Conservation (phyloP, 2,888 invertebrate species). For the Bellardia bayeri region DNA sequence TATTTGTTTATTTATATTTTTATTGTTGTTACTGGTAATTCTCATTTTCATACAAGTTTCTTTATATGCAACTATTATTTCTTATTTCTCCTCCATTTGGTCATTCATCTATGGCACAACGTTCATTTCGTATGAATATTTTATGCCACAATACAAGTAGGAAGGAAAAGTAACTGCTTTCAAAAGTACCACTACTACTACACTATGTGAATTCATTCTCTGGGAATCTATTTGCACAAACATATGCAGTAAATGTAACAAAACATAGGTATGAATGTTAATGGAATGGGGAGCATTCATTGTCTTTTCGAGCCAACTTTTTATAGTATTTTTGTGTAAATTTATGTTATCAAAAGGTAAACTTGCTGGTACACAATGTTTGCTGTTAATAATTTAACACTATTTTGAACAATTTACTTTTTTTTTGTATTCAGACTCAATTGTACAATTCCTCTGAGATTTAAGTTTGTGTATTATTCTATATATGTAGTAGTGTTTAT, state of each 20-base stretch:
- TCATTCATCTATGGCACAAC: conserved; percentile 64
- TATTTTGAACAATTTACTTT: conserved; percentile 2
- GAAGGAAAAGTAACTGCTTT: background rate
- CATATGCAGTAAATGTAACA: background rate
- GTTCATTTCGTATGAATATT: conserved; percentile 68
- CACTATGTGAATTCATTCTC: conserved; percentile 1
- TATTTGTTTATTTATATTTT: conserved; percentile 37
- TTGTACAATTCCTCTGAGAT: conserved; percentile 4
- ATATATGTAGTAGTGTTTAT: too few relatives aligned
- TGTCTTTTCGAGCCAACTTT: conserved; percentile 15
- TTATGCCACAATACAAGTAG: conserved; percentile 53
- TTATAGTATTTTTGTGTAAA: conserved; percentile 35
- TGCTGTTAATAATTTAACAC: conserved; percentile 67
- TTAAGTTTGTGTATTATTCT: background rate
- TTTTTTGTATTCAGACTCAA: conserved; percentile 2
- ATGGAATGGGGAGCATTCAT: background rate
- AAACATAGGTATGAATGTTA: background rate
- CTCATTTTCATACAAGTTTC: conserved; percentile 9
- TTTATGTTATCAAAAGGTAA: conserved; percentile 61
- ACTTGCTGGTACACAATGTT: conserved; percentile 27
- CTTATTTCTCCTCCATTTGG: conserved; percentile 54
- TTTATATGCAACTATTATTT: conserved; percentile 44
- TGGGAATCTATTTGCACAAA: conserved; percentile 36
- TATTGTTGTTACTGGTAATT: conserved; percentile 12
- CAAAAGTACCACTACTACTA: background rate